Evolutionary conservation across 2,113 vertebrate genomes (phyloP).

Genomic region (Rhabdomys dilectus): DNA sequence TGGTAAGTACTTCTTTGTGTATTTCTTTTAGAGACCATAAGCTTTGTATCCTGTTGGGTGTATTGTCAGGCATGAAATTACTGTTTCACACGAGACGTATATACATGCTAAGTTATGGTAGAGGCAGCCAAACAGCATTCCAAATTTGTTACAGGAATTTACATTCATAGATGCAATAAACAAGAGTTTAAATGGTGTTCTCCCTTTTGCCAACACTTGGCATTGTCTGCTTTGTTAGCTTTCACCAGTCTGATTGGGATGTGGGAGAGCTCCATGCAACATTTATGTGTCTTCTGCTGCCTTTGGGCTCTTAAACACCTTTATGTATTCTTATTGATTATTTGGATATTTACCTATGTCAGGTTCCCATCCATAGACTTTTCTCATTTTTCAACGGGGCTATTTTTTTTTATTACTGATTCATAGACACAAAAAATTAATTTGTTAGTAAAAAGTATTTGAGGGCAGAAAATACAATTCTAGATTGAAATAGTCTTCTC

Average conservation of each 20-base stretch:
- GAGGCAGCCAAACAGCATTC: neutral
- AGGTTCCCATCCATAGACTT: neutral
- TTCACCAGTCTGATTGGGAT: neutral
- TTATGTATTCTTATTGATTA: neutral
- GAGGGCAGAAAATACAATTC: neutral
- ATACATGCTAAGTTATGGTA: neutral
- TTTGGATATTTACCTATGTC: neutral
- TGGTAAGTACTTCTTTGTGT: neutral
- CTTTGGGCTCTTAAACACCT: neutral
- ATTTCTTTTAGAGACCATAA: neutral
- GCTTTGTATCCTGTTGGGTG: neutral
- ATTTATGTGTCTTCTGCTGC: neutral
- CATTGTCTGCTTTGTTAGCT: neutral
- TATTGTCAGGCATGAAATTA: neutral
- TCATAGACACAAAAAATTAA: neutral
- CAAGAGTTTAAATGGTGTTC: neutral
- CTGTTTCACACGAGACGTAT: neutral
- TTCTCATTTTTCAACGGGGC: neutral
- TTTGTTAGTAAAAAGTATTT: neutral
- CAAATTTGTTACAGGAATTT: constrained; percentile 4
- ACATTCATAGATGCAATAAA: neutral
- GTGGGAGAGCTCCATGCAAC: neutral
- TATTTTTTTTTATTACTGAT: constrained; percentile 2
- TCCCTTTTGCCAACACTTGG: neutral
- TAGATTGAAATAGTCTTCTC: neutral